A percentile compares a stretch with the other conserved stretches of the same genome.
Conservation (phyloP, 1,140 invertebrate species). For the Ips nitidus region DNA sequence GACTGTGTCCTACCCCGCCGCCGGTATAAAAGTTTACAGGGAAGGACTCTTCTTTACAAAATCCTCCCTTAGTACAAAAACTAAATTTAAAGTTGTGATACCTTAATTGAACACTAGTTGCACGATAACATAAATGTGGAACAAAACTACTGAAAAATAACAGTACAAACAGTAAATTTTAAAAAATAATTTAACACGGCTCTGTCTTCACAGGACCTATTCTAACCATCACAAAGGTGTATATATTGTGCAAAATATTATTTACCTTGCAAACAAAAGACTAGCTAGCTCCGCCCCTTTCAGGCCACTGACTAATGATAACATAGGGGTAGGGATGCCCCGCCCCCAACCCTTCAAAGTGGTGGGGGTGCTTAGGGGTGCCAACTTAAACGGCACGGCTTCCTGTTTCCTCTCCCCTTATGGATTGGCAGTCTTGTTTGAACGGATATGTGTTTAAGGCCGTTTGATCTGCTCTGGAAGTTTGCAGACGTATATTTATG, state of each 20-base stretch:
- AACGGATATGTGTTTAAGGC: constrained; percentile 5
- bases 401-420: not conserved
- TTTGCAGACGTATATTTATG: not conserved
- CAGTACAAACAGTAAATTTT: no score
- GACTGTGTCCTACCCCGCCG: constrained; percentile 27
- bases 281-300: constrained; percentile 47
- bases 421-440: constrained; percentile 10
- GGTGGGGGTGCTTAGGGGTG: constrained; percentile 28
- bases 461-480: not conserved
- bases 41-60: constrained; percentile 1
- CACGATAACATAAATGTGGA: no score
- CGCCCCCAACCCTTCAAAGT: constrained; percentile 33
- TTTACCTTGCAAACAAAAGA: constrained; percentile 53
- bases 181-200: no score
- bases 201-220: constrained; percentile 13
- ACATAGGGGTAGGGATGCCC: constrained; percentile 40
- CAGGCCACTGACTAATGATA: constrained; percentile 51
- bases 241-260: constrained; percentile 54
- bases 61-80: not conserved
- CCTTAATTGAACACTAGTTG: no score
- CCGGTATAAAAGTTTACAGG: not conserved
- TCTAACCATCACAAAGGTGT: constrained; percentile 50
- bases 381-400: constrained; percentile 23
- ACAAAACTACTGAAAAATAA: no score
- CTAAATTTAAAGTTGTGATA: not conserved